Evolutionary conservation across 2,888 invertebrate genomes (phyloP), one percentile per base, ranked within the genome.

Genomic region (Atherix ibis): DNA sequence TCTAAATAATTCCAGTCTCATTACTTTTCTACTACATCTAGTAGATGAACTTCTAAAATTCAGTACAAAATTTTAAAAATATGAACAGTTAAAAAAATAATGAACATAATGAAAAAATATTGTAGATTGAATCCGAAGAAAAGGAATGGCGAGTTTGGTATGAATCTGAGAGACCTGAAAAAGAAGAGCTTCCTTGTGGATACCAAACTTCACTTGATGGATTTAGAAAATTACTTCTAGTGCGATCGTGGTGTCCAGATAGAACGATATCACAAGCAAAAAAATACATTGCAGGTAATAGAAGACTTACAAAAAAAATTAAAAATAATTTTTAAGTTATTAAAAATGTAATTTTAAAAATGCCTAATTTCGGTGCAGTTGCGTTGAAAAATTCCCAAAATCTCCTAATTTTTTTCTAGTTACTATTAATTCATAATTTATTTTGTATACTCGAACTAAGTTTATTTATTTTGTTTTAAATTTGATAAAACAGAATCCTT

Each of bases 211-310:
- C 74, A 27, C 64, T 94, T 19, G 92, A 92, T 52, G 81, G 88
- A 0, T 94, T 92, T 51, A 68, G 89, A 14, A 88, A 88, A 52
- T 59, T 95, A 13, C 63, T 95, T 12, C 65, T 89, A 1, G 81
- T 95, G 34, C 68, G 94, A 47, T 88, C 84, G 0, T 94, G 92
- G 92, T 89, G 91, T 57, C 92, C 92, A 0, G 94, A 95, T 54
- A 68, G 94, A 44, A 92, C 91, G 0, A 67, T 94, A 22, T 89
- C 92, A 0, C 92, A 92, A 63, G 91, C 94, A 1, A 75, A 82
- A 47, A 82, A 78, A 53, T 94, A 91, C 52, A 82, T 94, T 25
- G 76, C 83, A 52, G 82, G 85, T 76, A 57, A 46, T n/a, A n/a
- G n/a, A n/a, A n/a, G n/a, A n/a, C n/a, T n/a, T n/a, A n/a, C 39